Conservation (phyloP, 2,888 invertebrate species). For the Dinocampus coccinellae region DNA sequence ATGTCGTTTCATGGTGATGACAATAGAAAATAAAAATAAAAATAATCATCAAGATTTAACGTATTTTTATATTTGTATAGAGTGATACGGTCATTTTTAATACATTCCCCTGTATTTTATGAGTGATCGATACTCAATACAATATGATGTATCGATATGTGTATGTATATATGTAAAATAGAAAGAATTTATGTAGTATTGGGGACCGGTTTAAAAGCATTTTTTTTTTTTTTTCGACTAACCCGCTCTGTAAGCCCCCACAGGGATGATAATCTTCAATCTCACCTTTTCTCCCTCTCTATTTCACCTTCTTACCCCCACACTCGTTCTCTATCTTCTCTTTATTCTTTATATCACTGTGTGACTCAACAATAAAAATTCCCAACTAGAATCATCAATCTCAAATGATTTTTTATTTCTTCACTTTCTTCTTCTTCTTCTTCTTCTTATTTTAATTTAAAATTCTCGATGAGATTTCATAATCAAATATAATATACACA, state of each 20-base stretch:
- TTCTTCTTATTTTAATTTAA: too few relatives aligned
- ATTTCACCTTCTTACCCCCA: neutral
- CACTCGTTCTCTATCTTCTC: neutral
- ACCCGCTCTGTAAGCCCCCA: constrained; percentile 3
- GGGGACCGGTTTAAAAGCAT: neutral
- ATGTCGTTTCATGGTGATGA: neutral
- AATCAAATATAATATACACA: neutral
- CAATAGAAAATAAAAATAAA: neutral
- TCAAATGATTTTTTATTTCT: neutral
- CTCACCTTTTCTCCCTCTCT: neutral
- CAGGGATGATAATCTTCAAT: neutral
- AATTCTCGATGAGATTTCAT: neutral
- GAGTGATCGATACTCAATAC: neutral
- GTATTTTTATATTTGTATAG: neutral
- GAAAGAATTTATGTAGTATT: neutral
- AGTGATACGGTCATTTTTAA: neutral
- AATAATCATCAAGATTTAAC: neutral
- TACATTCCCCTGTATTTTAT: neutral
- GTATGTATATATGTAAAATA: neutral
- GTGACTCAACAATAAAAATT: constrained; percentile 22
- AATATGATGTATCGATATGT: neutral
- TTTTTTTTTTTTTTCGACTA: neutral
- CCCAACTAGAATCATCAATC: constrained; percentile 3
- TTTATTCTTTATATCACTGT: neutral
- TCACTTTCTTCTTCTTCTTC: too few relatives aligned